These are phyloP conservation scores for Melopsittacus undulatus DNA, from an alignment of 2,797 vertebrate species.

Conservation along the genomic window DNA sequence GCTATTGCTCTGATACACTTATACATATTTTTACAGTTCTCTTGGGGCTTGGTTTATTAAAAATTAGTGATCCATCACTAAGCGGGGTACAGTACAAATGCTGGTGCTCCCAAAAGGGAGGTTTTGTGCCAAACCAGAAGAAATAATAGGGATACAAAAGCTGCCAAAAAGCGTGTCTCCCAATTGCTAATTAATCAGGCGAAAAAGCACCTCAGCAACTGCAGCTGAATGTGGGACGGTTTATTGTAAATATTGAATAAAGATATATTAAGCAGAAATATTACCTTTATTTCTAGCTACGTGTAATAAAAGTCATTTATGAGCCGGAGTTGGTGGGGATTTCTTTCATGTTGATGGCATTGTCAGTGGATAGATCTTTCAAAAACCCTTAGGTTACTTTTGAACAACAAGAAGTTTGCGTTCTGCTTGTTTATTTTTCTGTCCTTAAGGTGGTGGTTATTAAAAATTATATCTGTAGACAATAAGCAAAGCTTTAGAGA, in stretches of 20 bases:
- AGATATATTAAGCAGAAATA: slow-evolving; percentile 38
- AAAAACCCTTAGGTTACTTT: slow-evolving; percentile 6
- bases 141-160: slow-evolving; percentile 77
- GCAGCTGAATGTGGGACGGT: slow-evolving; percentile 49
- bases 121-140: slow-evolving; percentile 72
- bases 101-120: slow-evolving; percentile 68
- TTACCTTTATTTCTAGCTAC: slow-evolving; percentile 35
- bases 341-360: background rate
- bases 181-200: slow-evolving; percentile 80
- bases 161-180: slow-evolving; percentile 79
- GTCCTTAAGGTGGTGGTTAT: background rate
- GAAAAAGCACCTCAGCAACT: slow-evolving; percentile 65
- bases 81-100: slow-evolving; percentile 73
- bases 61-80: slow-evolving; percentile 79
- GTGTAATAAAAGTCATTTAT: background rate
- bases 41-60: slow-evolving; percentile 71
- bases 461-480: background rate
- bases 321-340: background rate
- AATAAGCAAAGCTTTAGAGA: background rate
- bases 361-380: slow-evolving; percentile 12
- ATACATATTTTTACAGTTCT: slow-evolving; percentile 58
- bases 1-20: slow-evolving; percentile 68
- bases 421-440: background rate
- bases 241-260: slow-evolving; percentile 69
- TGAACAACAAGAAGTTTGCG: background rate